Percentiles rank a stretch among this genome's conserved stretches.
These are phyloP conservation scores for Prionchulus punctatus DNA, from an alignment of 2,888 invertebrate genomes.

Conservation along the genomic window DNA sequence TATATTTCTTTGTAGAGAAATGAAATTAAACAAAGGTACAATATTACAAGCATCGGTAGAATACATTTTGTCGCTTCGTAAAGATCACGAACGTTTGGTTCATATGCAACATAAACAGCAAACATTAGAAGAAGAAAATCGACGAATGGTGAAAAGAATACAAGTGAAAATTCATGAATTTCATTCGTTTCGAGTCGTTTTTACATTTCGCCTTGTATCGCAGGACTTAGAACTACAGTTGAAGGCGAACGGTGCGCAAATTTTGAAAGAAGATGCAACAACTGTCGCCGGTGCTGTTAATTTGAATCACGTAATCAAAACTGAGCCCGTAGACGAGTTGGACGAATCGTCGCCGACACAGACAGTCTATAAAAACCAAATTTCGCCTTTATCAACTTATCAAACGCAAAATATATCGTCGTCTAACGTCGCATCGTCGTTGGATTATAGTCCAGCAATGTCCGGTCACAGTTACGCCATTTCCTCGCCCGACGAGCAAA, in stretches of 20 bases:
- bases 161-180: background rate
- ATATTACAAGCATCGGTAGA: slow-evolving; percentile 95
- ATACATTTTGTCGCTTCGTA: slow-evolving; percentile 68
- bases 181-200: background rate
- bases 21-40: slow-evolving; percentile 52
- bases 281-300: background rate
- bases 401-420: background rate
- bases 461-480: background rate
- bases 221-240: background rate
- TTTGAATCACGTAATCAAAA: background rate
- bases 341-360: too few relatives aligned
- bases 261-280: background rate
- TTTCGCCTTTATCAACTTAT: background rate
- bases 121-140: slow-evolving; percentile 48
- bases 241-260: background rate
- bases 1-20: slow-evolving; percentile 30
- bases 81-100: slow-evolving; percentile 51
- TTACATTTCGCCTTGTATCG: background rate
- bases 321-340: background rate
- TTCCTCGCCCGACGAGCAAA: background rate
- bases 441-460: too few relatives aligned
- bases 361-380: too few relatives aligned
- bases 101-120: slow-evolving; percentile 59
- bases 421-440: too few relatives aligned
- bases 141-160: slow-evolving; percentile 2